Percentiles rank a stretch among this genome's conserved stretches.
Conservation (phyloP, 35 echinoderm and acorn worm species). For the Lytechinus variegatus region DNA sequence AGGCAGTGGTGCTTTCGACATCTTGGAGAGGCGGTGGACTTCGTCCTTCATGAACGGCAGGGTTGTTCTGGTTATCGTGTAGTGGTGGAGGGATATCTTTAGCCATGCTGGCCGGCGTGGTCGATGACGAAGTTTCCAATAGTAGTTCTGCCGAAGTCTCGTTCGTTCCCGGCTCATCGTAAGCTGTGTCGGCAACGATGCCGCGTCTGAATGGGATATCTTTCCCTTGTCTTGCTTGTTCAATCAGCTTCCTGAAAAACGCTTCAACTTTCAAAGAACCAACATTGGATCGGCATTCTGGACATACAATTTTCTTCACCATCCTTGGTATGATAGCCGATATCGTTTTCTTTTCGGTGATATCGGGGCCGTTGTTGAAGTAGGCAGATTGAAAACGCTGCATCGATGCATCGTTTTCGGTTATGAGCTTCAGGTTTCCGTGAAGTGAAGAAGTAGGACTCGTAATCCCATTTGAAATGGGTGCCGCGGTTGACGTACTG, state of each 20-base stretch:
- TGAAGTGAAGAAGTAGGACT: background rate
- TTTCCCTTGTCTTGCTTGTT: background rate
- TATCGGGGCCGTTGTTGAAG: background rate
- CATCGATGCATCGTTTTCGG: background rate
- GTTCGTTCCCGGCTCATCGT: background rate
- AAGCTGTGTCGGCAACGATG: background rate
- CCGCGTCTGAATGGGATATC: background rate
- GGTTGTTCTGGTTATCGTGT: background rate
- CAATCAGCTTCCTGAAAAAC: background rate
- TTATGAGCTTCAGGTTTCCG: background rate
- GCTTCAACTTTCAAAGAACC: background rate
- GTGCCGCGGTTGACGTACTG: background rate
- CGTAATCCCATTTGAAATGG: background rate
- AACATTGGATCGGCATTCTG: background rate
- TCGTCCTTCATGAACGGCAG: background rate
- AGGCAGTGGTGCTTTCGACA: background rate
- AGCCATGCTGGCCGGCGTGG: background rate
- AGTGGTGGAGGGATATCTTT: background rate
- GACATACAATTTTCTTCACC: background rate
- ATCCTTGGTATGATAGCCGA: background rate
- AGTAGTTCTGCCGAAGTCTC: background rate
- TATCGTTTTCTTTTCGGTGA: background rate
- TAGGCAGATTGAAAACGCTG: background rate
- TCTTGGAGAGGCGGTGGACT: background rate
- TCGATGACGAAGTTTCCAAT: background rate